Percentiles rank a stretch among this genome's conserved stretches.
phyloP scores from a whole-genome alignment of 2,888 invertebrate genomes.

The Pomacea canaliculata region DNA sequence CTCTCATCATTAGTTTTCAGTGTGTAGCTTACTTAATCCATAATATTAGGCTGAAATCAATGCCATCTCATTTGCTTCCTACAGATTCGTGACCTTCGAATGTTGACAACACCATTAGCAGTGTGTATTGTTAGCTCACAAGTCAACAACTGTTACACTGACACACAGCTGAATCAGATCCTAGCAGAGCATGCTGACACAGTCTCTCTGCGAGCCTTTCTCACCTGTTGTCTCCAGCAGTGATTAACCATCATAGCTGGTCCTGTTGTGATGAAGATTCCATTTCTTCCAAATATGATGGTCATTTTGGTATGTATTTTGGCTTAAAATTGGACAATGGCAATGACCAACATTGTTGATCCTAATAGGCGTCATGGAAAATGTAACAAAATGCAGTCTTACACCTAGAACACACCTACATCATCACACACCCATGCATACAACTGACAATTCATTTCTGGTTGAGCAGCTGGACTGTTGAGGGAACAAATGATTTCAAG shows the following conservation, averaged over 20 bases:
- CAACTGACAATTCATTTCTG: too few species aligned
- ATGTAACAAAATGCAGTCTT: too few species aligned
- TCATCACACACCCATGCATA: too few species aligned
- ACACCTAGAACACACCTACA: too few species aligned
- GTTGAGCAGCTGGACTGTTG: too few species aligned
- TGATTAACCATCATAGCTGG: slow-evolving; percentile 64
- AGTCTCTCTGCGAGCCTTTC: slow-evolving; percentile 56
- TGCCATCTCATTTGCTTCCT: too few species aligned
- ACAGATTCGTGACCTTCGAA: slow-evolving; percentile 7
- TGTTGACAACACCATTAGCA: slow-evolving; percentile 12
- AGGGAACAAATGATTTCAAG: too few species aligned
- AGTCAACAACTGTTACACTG: slow-evolving; percentile 10
- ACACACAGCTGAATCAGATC: slow-evolving; percentile 29
- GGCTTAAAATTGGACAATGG: background rate
- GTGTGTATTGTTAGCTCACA: slow-evolving; percentile 10
- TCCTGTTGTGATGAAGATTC: slow-evolving; percentile 16
- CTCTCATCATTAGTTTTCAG: too few species aligned
- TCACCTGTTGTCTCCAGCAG: slow-evolving; percentile 53
- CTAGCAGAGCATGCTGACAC: slow-evolving; percentile 37
- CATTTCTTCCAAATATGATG: slow-evolving; percentile 15
- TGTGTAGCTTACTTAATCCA: too few species aligned
- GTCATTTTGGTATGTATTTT: slow-evolving; percentile 8
- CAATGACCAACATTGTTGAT: background rate
- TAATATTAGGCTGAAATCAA: too few species aligned
- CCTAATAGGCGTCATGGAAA: too few species aligned